Evolutionary conservation across 2,113 vertebrate genomes (phyloP).

Genomic region (Dasyurus viverrinus): DNA sequence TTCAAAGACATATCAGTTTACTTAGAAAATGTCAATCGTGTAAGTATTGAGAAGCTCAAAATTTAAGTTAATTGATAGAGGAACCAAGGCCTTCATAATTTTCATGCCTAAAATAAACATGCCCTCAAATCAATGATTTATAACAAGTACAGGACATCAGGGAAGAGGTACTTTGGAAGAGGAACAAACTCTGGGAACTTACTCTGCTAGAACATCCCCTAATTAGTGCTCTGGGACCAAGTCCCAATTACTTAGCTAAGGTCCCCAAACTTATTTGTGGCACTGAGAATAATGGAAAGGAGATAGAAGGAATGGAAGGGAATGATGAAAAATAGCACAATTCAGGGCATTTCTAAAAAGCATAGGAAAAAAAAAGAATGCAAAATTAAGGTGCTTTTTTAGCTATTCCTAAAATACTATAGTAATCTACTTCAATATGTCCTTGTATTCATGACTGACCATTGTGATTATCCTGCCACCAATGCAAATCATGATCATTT

Average conservation of each 20-base stretch:
- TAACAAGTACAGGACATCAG: not conserved
- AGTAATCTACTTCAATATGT: not conserved
- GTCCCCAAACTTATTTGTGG: not conserved
- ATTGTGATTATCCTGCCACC: not conserved
- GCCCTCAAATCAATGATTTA: not conserved
- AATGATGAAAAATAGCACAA: not conserved
- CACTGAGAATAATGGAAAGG: not conserved
- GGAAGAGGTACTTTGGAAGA: not conserved
- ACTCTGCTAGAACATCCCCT: not conserved
- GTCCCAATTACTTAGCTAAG: not conserved
- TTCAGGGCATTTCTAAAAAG: conserved; percentile 1
- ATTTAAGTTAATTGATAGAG: not conserved
- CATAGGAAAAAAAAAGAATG: conserved; percentile 15
- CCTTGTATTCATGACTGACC: not conserved
- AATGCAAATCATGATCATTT: not conserved
- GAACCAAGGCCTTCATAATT: not conserved
- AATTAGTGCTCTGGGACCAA: not conserved
- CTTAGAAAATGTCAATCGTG: not conserved
- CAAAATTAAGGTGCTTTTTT: conserved; percentile 5
- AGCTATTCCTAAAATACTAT: conserved; percentile 6
- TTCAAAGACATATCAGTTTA: not conserved
- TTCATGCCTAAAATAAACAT: not conserved
- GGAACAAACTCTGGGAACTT: not conserved
- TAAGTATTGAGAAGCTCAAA: not conserved
- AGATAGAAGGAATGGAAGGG: not conserved